Evolutionary conservation across 2,888 invertebrate genomes (phyloP), one percentile per base, ranked within the genome.

Genomic region (Archips crataeganus): DNA sequence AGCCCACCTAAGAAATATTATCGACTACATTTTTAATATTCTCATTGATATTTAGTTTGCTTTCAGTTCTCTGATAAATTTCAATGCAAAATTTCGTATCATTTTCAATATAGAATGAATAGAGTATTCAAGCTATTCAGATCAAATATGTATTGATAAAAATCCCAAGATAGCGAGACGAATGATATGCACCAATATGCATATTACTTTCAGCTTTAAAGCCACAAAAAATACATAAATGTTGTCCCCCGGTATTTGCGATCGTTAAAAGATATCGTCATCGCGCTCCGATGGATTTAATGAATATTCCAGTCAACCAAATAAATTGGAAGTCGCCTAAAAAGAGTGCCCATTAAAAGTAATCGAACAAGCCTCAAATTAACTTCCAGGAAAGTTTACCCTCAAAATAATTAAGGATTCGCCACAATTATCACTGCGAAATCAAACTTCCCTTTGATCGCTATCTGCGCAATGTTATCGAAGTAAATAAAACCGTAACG

Each of bases 381-480:
- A 93, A 94, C 94, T 94, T 88, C 79, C 82, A 87, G 84, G 84
- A 92, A 94, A 94, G 94, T 94, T 94, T 94, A 94, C 93, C 94
- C 94, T 91, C 93, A 90, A 94, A 94, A 94, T 94, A 94, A 94
- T 94, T 94, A 94, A 91, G 92, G 94, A 94, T 93, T 92, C 91
- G 86, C 94, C 94, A 89, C 94, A 94, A 94, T 94, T 94, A 94
- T 94, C 93, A 87, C 93, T 91, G 86, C 91, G 90, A 92, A 94
- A 94, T 93, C 93, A 92, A 93, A 93, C 92, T 91, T 88, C 81
- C 84, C 90, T 94, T 93, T 93, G 92, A 94, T 94, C 92, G 85
- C 89, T 90, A 88, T 89, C 88, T 85, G 80, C 69, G 79, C 82
- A 84, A 85, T 83, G 75, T 76, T 76, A 78, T 77, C 76, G 66